Evolutionary conservation across 2,888 invertebrate species (phyloP).

Genomic region (Polietes domitor): DNA sequence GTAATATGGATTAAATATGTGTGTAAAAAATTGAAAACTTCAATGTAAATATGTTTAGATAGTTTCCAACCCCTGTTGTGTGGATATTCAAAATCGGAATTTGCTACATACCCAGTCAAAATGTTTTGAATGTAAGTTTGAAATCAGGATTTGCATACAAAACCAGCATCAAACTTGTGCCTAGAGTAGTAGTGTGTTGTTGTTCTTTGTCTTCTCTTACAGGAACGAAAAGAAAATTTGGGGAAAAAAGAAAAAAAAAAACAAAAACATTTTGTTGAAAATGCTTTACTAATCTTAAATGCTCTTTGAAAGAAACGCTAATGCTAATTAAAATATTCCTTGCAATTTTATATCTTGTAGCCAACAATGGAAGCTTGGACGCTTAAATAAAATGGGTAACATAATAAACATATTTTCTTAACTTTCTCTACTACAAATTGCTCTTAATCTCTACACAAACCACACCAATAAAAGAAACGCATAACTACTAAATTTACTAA

Average conservation of each 20-base stretch:
- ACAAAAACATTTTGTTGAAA: constrained; percentile 5
- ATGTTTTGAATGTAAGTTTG: too few species aligned
- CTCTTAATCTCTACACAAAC: constrained; percentile 8
- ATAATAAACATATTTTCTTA: constrained; percentile 28
- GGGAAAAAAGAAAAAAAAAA: constrained; percentile 12
- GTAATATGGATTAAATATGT: too few species aligned
- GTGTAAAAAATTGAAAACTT: too few species aligned
- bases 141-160: too few species aligned
- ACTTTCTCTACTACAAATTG: constrained; percentile 39
- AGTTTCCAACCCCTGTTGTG: too few species aligned
- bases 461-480: constrained; percentile 9
- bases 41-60: too few species aligned
- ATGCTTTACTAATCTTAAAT: constrained; percentile 42
- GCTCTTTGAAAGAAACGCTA: constrained; percentile 54
- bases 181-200: not conserved
- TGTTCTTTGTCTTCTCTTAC: not conserved
- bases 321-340: constrained; percentile 67
- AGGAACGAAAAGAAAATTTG: not conserved
- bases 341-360: constrained; percentile 78
- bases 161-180: too few species aligned
- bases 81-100: too few species aligned
- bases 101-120: too few species aligned
- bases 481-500: constrained; percentile 10
- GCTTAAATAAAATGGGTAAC: constrained; percentile 81
- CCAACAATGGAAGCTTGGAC: constrained; percentile 82